phyloP scores from a whole-genome alignment of 2,888 invertebrate species.

The Oligia fasciuncula region DNA sequence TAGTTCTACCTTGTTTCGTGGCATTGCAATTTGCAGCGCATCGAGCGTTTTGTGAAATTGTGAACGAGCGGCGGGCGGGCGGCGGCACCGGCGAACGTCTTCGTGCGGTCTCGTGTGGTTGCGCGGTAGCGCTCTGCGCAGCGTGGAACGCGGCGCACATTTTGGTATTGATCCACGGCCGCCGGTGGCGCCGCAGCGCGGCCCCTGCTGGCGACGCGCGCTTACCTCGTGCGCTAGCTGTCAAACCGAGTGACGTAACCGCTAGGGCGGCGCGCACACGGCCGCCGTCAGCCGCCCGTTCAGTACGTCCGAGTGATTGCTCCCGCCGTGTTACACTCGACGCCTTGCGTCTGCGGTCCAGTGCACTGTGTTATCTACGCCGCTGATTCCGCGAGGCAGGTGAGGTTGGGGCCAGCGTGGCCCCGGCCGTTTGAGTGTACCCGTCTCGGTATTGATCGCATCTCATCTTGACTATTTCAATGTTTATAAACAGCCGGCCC shows the following conservation, averaged over 20 bases:
- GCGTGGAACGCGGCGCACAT: conserved; percentile 47
- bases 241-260: conserved; percentile 84
- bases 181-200: conserved; percentile 79
- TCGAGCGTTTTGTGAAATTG: conserved; percentile 20
- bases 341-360: conserved; percentile 72
- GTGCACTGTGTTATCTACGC: conserved; percentile 72
- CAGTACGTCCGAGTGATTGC: conserved; percentile 79
- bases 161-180: conserved; percentile 72
- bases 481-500: conserved; percentile 89
- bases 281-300: conserved; percentile 81
- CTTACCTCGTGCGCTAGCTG: conserved; percentile 76
- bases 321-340: conserved; percentile 72
- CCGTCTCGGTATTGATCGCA: conserved; percentile 83
- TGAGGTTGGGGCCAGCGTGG: conserved; percentile 81
- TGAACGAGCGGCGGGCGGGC: conserved; percentile 4
- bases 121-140: conserved; percentile 62
- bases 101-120: conserved; percentile 49
- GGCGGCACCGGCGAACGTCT: conserved; percentile 12
- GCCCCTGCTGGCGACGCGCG: conserved; percentile 61
- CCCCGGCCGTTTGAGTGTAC: conserved; percentile 76
- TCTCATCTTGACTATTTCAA: conserved; percentile 80
- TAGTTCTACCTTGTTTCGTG: conserved; percentile 22
- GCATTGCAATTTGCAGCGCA: conserved; percentile 41
- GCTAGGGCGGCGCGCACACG: conserved; percentile 84
- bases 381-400: conserved; percentile 78